Conservation (phyloP, 2,888 invertebrate species). For the Theodoxus fluviatilis region DNA sequence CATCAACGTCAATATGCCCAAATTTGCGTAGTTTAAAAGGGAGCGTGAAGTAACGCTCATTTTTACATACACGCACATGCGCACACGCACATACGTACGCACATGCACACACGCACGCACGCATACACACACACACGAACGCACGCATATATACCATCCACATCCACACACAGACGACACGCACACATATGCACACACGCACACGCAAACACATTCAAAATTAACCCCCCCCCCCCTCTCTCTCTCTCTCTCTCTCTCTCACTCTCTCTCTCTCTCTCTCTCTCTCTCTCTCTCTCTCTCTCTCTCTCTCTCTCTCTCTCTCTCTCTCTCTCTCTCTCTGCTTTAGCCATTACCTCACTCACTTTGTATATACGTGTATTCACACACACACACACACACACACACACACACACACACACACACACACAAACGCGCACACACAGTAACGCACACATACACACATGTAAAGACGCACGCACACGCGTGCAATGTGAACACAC, state of each 20-base stretch:
- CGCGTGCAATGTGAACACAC: no score
- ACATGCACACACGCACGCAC: neutral
- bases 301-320: no score
- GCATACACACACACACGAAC: neutral
- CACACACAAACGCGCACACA: neutral
- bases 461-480: no score
- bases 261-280: neutral
- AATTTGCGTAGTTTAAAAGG: neutral
- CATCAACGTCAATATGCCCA: neutral
- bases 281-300: no score
- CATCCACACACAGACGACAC: neutral
- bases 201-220: neutral
- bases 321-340: no score
- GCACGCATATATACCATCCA: neutral
- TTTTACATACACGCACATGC: neutral
- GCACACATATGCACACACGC: conserved; percentile 1
- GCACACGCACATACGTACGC: neutral
- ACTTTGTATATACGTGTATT: no score
- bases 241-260: neutral
- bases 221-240: neutral
- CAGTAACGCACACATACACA: neutral
- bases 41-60: neutral
- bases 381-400: neutral
- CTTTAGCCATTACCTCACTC: no score
- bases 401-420: neutral